Conservation (phyloP, 2,797 vertebrate genomes). For the Dermochelys coriacea region DNA sequence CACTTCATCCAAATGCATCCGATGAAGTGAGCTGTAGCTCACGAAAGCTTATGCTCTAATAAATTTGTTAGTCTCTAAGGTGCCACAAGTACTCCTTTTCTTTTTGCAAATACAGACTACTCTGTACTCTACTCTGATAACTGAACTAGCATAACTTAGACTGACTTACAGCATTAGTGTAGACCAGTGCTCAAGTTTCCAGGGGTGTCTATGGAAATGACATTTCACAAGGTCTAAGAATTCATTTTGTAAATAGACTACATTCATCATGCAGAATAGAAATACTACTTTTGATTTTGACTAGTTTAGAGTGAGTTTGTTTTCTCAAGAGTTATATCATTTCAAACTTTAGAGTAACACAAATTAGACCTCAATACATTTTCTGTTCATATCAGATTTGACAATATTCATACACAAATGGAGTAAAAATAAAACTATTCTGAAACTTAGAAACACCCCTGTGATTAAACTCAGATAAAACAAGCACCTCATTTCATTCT, state of each 20-base stretch:
- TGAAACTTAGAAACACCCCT: neutral
- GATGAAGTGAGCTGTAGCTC: too few species aligned
- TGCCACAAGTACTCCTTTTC: too few species aligned
- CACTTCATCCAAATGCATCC: too few species aligned
- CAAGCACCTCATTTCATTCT: neutral
- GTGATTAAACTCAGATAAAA: neutral
- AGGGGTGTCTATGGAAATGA: accelerated
- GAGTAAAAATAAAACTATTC: neutral
- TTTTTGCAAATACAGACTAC: too few species aligned
- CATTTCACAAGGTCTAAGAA: neutral
- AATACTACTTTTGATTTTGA: neutral
- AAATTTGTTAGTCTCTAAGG: too few species aligned
- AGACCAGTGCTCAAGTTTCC: neutral
- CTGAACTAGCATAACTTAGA: too few species aligned
- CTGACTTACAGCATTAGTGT: too few species aligned
- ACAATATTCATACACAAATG: neutral
- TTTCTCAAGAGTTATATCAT: neutral
- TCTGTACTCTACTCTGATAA: too few species aligned
- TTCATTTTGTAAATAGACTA: neutral
- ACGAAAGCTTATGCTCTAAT: too few species aligned
- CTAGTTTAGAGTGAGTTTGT: neutral
- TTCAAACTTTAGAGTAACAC: constrained; percentile 1
- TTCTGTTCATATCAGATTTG: neutral
- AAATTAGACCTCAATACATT: neutral
- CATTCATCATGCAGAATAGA: neutral